Evolutionary conservation across 2,888 invertebrate genomes (phyloP), one percentile per base, ranked within the genome.

Genomic region (Ochropacha duplaris): DNA sequence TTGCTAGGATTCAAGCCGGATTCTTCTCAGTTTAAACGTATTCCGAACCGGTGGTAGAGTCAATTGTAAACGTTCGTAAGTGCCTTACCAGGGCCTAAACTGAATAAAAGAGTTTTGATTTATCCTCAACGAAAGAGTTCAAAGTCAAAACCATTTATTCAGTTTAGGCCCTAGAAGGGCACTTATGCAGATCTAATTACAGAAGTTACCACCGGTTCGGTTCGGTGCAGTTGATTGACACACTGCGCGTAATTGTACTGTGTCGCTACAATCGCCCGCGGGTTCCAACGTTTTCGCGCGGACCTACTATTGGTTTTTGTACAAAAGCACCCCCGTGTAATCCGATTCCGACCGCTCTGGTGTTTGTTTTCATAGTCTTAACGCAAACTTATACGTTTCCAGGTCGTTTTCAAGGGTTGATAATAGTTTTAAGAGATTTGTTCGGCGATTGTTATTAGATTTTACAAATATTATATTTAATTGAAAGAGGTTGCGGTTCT

Each of bases 361-460:
- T 72, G 75, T 79, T 79, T 74, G 74, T 78, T 74, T 73, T 72
- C 70, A 70, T 77, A 73, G 69, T 71, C 71, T 72, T 66, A 71
- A 63, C 59, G 60, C 31, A 57, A 76, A 78, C 67, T 73, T 78
- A 70, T 72, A 75, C 66, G 69, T 69, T 76, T 68, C 65, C 63
- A 56, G 62, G 61, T 68, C 64, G 65, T 75, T 71, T 64, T 65
- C 12, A 19, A 1, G n/a, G 28, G 31, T 31, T 4, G 31, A 5
- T 19, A 31, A 24, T 52, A 52, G 52, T 52, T 34, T 51, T 50
- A 6, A 31, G 51, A 28, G 8, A 31, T 28, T 16, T 44, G 8
- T 44, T 44, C n/a, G 36, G n/a, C 1, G 0, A 36, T 36, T 44
- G 9, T 44, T 14, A 44, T 44, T 44, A 44, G 1, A 44, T 44